Base-by-base conservation (phyloP, 2,797 vertebrate genomes). In the Argentina silus region DNA sequence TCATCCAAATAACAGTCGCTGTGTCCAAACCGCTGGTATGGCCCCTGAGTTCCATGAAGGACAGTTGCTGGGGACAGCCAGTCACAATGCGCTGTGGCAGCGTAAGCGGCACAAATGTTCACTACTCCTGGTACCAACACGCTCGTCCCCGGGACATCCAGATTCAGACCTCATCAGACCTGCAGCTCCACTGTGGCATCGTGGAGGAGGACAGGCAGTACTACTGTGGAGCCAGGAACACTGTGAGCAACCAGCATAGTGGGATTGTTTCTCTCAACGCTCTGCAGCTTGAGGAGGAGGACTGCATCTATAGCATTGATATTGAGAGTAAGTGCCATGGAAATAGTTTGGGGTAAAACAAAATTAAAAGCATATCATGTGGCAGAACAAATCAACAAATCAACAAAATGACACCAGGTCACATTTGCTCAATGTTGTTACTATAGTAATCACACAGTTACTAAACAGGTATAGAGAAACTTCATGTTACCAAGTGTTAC, bases 51-150 rank as follows among this genome's bases (percentile, higher is more conserved):
- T 78, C 88, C 14, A 74, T 83, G 67, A 42, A 9, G n/a, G 75
- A 74, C n/a, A 92, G 91, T 0, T 94, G 93, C 17, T 80, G 80
- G 86, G 92, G 93, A 6, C 59, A 85, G 61, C 61, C 85, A 0
- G 70, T 92, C 42, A 87, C 79, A 0, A 75, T 93, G 45, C 85
- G 76, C 43, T 95, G 94, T 65, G 59, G 42, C 6, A 79, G 81
- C 45, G 7, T 65, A 21, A 44, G 8, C 27, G 93, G 93, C 68
- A 88, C 85, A 0, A 67, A 19, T 7, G 69, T 93, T 14, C 71
- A 0, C 2, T 93, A 93, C 48, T 3, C 76, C 42, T 94, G 93
- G 93, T 88, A 91, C 82, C 88, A 76, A 74, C 73, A 56, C 19
- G 59, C 44, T 42, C 11, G 9, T 0, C n/a, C 51, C 5, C 0